Evolutionary conservation across 37 sponge, comb jelly and placozoan genomes (phyloP).

Genomic region (Amphimedon queenslandica): DNA sequence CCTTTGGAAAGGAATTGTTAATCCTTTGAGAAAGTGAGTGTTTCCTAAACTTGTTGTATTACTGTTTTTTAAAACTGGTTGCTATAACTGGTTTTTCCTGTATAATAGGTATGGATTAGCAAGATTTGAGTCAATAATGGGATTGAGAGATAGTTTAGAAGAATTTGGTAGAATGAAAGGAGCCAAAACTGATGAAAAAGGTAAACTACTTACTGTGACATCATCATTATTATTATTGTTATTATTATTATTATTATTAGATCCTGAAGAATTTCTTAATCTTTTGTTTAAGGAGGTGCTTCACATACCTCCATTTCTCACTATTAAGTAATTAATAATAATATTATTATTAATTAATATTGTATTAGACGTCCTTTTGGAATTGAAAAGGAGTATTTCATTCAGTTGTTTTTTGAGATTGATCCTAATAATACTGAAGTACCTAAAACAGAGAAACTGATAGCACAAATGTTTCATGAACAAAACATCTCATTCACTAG

Average conservation of each 20-base stretch:
- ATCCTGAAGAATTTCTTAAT: constrained; percentile 98
- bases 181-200: constrained; percentile 72
- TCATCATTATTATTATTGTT: not conserved
- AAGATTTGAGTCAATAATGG: constrained; percentile 72
- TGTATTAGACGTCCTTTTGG: constrained; percentile 68
- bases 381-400: constrained; percentile 62
- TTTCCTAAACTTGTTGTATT: no score
- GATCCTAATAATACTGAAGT: constrained; percentile 17
- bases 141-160: constrained; percentile 45
- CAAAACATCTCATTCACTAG: constrained; percentile 65
- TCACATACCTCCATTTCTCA: constrained; percentile 8
- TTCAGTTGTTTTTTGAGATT: constrained; percentile 73
- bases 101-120: constrained; percentile 63
- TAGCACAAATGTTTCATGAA: constrained; percentile 45
- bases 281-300: constrained; percentile 73
- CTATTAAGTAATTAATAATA: not conserved
- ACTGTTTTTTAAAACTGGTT: not conserved
- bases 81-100: not conserved
- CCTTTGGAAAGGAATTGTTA: constrained; percentile 70
- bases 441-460: constrained; percentile 31
- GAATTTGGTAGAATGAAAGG: constrained; percentile 71
- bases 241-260: constrained; percentile 28
- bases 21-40: constrained; percentile 77
- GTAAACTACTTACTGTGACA: constrained; percentile 21
- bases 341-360: not conserved